phyloP scores from a whole-genome alignment of 2,113 vertebrate species.

The Amblyornis subalaris region DNA sequence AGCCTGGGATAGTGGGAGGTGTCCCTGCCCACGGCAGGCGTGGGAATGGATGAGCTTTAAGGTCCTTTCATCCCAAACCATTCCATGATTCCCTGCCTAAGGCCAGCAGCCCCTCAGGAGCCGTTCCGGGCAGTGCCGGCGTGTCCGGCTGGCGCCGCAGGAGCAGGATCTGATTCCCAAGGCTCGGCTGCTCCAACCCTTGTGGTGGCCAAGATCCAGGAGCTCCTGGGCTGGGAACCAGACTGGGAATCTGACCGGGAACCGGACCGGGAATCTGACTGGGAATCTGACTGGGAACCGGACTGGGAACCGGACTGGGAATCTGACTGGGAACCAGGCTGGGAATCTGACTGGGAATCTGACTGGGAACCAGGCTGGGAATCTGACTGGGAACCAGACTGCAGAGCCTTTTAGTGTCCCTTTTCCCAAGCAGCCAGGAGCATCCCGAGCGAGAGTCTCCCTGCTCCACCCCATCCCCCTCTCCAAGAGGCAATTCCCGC shows the following conservation, averaged over 20 bases:
- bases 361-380: no score
- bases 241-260: no score
- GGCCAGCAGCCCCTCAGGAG: background rate
- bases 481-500: background rate
- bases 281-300: background rate
- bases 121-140: background rate
- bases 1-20: background rate
- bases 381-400: background rate
- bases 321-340: no score
- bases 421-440: background rate
- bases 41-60: background rate
- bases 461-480: background rate
- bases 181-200: background rate
- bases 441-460: background rate
- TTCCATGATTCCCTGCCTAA: background rate
- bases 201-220: background rate
- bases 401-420: background rate
- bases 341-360: no score
- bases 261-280: rapidly evolving
- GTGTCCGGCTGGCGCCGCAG: background rate
- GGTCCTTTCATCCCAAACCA: background rate
- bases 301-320: no score
- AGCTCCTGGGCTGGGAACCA: background rate
- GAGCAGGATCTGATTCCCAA: background rate
- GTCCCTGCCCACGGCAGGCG: background rate